A percentile compares a stretch with the other conserved stretches of the same genome.
Conservation (phyloP, 2,888 invertebrate species). For the Drosophila neotestacea region DNA sequence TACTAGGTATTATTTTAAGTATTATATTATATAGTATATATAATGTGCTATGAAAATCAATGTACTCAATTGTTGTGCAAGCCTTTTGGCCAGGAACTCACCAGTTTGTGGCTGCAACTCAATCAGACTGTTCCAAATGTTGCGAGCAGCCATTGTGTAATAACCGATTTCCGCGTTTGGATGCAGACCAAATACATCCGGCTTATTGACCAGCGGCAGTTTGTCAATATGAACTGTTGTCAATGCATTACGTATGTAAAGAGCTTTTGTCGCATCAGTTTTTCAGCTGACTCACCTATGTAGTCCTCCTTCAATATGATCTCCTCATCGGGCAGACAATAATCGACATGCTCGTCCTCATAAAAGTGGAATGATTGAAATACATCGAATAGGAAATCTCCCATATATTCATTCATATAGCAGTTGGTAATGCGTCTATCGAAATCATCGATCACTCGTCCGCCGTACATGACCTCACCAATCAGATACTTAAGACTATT, state of each 20-base stretch:
- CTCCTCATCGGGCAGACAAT: conserved; percentile 89
- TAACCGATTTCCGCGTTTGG: conserved; percentile 98
- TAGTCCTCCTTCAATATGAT: conserved; percentile 89
- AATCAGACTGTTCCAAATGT: conserved; percentile 94
- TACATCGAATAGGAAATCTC: conserved; percentile 95
- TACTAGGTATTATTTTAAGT: neutral
- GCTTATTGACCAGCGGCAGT: conserved; percentile 93
- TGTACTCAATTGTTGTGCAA: conserved; percentile 29
- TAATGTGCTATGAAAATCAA: conserved; percentile 20
- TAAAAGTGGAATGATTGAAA: conserved; percentile 97
- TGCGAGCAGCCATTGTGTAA: conserved; percentile 94
- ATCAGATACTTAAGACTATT: conserved; percentile 95
- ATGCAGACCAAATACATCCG: conserved; percentile 96
- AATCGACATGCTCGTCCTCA: conserved; percentile 90
- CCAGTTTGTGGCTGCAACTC: conserved; percentile 96
- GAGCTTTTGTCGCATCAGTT: conserved; percentile 21
- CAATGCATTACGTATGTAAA: conserved; percentile 62
- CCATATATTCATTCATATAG: conserved; percentile 98
- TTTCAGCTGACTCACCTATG: conserved; percentile 86
- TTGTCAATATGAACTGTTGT: conserved; percentile 90
- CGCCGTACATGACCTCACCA: conserved; percentile 98
- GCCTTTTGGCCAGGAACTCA: conserved; percentile 84
- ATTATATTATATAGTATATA: neutral
- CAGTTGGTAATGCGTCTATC: conserved; percentile 94
- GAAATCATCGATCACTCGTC: conserved; percentile 95